A percentile compares a stretch with the other conserved stretches of the same genome.
These are phyloP conservation scores for Brachionus rubens DNA, from an alignment of 1,140 invertebrate species.

Conservation along the genomic window DNA sequence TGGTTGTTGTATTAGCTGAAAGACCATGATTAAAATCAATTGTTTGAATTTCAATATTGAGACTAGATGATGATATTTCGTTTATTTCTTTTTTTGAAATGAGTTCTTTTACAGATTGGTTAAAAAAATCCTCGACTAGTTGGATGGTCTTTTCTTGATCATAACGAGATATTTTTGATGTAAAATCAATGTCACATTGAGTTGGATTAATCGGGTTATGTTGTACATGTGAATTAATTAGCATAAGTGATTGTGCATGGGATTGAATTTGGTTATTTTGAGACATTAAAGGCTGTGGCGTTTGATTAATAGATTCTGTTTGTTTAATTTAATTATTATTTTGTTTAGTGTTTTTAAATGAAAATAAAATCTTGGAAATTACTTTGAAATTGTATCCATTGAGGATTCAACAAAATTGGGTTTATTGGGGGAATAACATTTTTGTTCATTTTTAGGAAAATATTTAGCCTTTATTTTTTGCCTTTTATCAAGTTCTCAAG, in stretches of 20 bases:
- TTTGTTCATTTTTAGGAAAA: neutral
- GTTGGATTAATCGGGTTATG: too few species aligned
- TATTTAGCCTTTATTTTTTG: too few species aligned
- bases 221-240: neutral
- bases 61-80: neutral
- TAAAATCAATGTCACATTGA: neutral
- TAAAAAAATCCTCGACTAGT: neutral
- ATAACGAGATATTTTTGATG: neutral
- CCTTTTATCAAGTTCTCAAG: too few species aligned
- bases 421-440: constrained; percentile 8
- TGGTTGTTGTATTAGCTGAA: neutral
- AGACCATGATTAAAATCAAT: constrained; percentile 13
- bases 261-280: too few species aligned
- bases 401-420: constrained; percentile 2
- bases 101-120: neutral
- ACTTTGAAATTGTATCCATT: constrained; percentile 9
- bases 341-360: too few species aligned
- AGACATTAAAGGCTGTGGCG: too few species aligned
- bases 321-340: too few species aligned
- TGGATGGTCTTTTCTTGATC: neutral
- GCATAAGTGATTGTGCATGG: neutral
- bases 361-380: too few species aligned
- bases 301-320: neutral
- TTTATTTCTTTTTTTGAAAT: neutral
- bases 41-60: constrained; percentile 8